phyloP scores from a whole-genome alignment of 2,113 vertebrate genomes.

The Platycercus adscitus region DNA sequence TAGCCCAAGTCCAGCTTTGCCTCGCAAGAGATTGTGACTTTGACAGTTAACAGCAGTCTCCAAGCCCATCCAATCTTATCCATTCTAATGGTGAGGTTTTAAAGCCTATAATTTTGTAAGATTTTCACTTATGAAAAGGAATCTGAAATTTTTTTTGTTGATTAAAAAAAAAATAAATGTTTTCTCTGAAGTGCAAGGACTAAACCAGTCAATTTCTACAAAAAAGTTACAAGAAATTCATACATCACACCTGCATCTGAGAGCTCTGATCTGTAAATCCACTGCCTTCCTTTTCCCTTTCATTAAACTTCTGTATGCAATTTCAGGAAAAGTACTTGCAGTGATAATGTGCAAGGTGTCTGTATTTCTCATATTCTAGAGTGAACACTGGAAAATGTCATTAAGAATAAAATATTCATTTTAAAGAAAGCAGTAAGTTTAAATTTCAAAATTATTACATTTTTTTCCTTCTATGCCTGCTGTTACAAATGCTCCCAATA shows the following conservation, averaged over 20 bases:
- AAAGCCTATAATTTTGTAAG: background rate
- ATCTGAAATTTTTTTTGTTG: background rate
- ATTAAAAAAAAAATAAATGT: background rate
- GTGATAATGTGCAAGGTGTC: background rate
- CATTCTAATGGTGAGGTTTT: background rate
- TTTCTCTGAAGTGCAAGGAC: background rate
- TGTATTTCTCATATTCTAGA: conserved; percentile 11
- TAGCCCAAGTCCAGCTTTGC: background rate
- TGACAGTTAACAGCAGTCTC: background rate
- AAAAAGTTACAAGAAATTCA: background rate
- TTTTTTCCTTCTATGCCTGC: conserved; percentile 1
- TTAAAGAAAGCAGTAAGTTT: conserved; percentile 1
- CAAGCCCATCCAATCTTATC: background rate
- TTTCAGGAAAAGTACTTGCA: conserved; percentile 10
- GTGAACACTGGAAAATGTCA: background rate
- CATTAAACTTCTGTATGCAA: background rate
- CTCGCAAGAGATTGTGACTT: fast-evolving
- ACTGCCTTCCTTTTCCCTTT: background rate
- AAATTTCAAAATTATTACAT: background rate
- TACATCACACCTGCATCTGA: background rate
- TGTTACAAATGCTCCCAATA: background rate
- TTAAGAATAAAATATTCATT: conserved; percentile 29
- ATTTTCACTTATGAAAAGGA: background rate
- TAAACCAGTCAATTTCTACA: background rate
- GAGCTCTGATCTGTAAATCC: background rate